Base-by-base conservation (phyloP, 2,888 invertebrate genomes). In the Onthophagus sagittarius region DNA sequence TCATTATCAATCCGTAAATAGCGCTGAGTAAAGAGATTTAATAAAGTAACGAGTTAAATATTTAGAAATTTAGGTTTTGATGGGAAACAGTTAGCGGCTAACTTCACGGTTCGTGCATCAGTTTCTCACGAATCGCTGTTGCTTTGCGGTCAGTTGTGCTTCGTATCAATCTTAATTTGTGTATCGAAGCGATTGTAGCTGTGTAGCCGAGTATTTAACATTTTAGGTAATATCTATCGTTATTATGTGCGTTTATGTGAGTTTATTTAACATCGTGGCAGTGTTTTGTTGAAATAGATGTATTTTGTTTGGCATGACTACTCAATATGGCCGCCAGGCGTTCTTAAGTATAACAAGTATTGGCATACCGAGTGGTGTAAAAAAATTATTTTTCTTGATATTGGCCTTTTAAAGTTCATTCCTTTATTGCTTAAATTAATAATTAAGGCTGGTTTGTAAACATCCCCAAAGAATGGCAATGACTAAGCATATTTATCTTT, bases 261-360 rank as follows among this genome's bases (percentile, higher is more conserved):
- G 69, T 63, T 9, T 15, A 62, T 69, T 53, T n/a, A 33, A 15
- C 63, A 33, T 33, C 3, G 33, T 33, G 71, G 9, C 9, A 32
- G 63, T 72, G 72, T 62, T 75, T 69, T 62, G 63, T 33, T 31
- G 69, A 69, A 69, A 75, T 72, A 75, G 70, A 72, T 72, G 75
- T 72, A 72, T 75, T 75, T 75, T 75, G 74, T 75, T 75, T 75
- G 72, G 75, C 39, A 69, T 64, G 62, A 75, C 75, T 77, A 76
- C 78, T 72, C 78, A 79, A 79, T 76, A 79, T 79, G 79, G 79
- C 79, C 75, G 77, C 74, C 71, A 73, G 76, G 79, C 79, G 79
- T 79, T 77, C 78, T 77, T 77, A 76, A 73, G 76, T 75, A 23
- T 67, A 76, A 76, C 72, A 71, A 75, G 65, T 72, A 71, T 73